These are phyloP conservation scores for Asarcornis scutulata DNA, from an alignment of 2,113 vertebrate genomes.

Conservation along the genomic window DNA sequence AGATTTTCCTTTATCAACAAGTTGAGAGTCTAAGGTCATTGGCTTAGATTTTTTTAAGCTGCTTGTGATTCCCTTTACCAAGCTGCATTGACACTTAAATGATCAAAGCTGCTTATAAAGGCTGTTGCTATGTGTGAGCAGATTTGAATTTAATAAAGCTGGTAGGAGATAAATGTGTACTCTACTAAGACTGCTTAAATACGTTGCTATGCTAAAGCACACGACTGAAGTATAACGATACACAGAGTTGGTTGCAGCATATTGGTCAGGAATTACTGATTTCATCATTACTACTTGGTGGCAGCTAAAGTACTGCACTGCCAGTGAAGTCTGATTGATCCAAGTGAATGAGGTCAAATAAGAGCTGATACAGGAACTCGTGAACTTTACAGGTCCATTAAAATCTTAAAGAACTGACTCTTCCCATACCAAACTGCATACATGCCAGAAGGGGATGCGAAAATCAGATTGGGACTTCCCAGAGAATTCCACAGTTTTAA, in stretches of 20 bases:
- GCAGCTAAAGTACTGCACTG: neutral
- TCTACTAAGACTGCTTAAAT: conserved; percentile 52
- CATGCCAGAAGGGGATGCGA: neutral
- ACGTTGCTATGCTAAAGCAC: conserved; percentile 17
- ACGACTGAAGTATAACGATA: neutral
- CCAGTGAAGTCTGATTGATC: neutral
- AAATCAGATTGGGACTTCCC: neutral
- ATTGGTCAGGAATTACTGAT: conserved; percentile 21
- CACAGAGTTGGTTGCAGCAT: neutral
- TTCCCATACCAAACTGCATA: neutral
- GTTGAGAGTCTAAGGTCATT: conserved; percentile 59
- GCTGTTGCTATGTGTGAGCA: conserved; percentile 71
- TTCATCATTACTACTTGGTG: neutral
- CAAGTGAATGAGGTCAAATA: neutral
- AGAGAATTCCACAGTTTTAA: neutral
- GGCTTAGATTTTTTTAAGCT: conserved; percentile 66
- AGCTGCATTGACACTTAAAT: conserved; percentile 66
- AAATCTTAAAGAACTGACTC: neutral
- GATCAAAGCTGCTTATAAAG: conserved; percentile 67
- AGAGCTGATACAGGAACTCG: neutral
- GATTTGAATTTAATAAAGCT: conserved; percentile 70
- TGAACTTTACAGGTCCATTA: neutral
- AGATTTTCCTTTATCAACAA: conserved; percentile 62
- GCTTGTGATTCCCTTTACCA: conserved; percentile 63
- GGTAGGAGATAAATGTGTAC: conserved; percentile 50